Evolutionary conservation across 2,888 invertebrate species (phyloP).

Genomic region (Torymus aiolomorphi): DNA sequence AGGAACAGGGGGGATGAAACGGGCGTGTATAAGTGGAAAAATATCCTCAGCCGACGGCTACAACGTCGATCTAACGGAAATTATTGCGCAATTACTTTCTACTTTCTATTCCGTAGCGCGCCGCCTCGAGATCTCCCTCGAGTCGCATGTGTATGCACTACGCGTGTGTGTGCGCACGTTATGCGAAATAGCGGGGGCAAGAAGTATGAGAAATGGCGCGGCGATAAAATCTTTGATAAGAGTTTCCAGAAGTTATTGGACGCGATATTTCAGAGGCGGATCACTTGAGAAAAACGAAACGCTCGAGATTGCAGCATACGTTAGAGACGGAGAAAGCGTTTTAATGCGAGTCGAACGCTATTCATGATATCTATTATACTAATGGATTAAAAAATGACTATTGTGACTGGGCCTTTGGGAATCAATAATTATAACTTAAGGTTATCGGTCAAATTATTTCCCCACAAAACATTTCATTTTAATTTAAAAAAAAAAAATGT

Average conservation of each 20-base stretch:
- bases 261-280: slow-evolving; percentile 19
- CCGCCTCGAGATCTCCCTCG: neutral
- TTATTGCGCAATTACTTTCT: slow-evolving; percentile 49
- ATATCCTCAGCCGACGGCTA: slow-evolving; percentile 16
- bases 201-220: slow-evolving; percentile 25
- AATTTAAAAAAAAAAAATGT: too few relatives aligned
- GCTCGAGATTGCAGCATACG: too few relatives aligned
- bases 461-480: too few relatives aligned
- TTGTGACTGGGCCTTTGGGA: too few relatives aligned
- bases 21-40: slow-evolving; percentile 28
- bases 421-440: too few relatives aligned
- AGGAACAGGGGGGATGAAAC: too few relatives aligned
- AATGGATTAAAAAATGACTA: neutral
- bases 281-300: neutral
- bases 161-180: neutral
- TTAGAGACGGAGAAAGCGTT: too few relatives aligned
- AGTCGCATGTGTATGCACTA: too few relatives aligned
- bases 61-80: slow-evolving; percentile 23
- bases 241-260: slow-evolving; percentile 24
- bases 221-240: slow-evolving; percentile 39
- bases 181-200: neutral
- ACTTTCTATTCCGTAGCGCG: slow-evolving; percentile 19
- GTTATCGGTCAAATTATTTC: too few relatives aligned
- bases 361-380: too few relatives aligned
- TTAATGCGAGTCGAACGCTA: too few relatives aligned